Conservation (phyloP, 2,113 vertebrate species). For the Pardalotus punctatus region DNA sequence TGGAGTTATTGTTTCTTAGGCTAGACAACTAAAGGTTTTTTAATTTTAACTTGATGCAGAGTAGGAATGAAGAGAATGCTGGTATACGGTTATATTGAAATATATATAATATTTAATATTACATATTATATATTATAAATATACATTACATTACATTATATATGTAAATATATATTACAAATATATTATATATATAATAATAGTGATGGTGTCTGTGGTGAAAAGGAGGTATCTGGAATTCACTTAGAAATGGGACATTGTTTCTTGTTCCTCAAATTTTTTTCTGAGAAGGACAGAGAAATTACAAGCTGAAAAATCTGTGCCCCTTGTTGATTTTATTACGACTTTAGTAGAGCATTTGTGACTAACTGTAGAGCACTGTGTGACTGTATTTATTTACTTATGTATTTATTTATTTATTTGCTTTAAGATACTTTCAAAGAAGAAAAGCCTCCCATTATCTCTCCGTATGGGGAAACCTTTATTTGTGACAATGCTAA, state of each 20-base stretch:
- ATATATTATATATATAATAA: too few species aligned
- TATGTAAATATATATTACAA: too few species aligned
- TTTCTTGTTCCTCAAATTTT: not conserved
- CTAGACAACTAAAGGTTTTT: not conserved
- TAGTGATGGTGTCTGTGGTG: not conserved
- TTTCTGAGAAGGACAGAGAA: not conserved
- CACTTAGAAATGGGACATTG: not conserved
- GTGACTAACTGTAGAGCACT: not conserved
- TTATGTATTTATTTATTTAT: not conserved
- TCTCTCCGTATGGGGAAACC: constrained; percentile 88
- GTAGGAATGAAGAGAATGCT: not conserved
- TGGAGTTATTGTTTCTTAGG: not conserved
- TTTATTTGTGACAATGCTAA: constrained; percentile 80
- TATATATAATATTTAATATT: too few species aligned
- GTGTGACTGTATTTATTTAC: not conserved
- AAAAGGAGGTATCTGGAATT: not conserved
- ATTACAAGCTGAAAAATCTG: not conserved
- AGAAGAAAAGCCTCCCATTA: constrained; percentile 73
- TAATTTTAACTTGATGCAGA: not conserved
- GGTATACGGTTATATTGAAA: too few species aligned
- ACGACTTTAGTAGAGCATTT: not conserved
- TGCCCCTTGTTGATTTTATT: not conserved
- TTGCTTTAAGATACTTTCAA: constrained; percentile 47
- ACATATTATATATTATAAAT: too few species aligned
- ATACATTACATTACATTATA: too few species aligned